Evolutionary conservation across 1,140 invertebrate species (phyloP).

Genomic region (Micrasema longulum): DNA sequence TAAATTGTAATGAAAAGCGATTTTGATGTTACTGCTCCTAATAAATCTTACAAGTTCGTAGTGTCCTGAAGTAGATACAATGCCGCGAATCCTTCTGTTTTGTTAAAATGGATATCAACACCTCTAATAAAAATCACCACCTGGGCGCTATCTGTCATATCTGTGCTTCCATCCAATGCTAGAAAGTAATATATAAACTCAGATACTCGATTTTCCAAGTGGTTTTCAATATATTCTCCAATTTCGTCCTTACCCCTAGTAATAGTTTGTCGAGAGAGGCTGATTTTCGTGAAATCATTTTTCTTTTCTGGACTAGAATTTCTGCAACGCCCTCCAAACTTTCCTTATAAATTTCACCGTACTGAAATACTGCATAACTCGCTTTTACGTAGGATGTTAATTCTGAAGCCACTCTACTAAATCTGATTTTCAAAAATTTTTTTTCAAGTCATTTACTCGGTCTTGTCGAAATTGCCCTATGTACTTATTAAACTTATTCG

Average conservation of each 20-base stretch:
- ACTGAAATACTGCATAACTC: constrained; percentile 55
- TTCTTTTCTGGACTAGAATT: constrained; percentile 55
- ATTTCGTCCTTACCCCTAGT: constrained; percentile 56
- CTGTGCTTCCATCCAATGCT: constrained; percentile 58
- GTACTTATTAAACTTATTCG: constrained; percentile 43
- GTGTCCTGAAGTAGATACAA: constrained; percentile 56
- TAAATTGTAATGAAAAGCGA: constrained; percentile 41
- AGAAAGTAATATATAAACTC: constrained; percentile 57
- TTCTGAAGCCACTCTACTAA: constrained; percentile 35
- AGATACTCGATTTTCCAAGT: constrained; percentile 49
- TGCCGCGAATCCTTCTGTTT: constrained; percentile 57
- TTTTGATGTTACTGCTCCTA: constrained; percentile 50
- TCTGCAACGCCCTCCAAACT: constrained; percentile 56
- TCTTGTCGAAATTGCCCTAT: constrained; percentile 45
- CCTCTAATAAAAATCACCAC: constrained; percentile 57
- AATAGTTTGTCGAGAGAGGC: constrained; percentile 56
- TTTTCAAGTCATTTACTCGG: constrained; percentile 44
- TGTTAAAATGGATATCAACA: constrained; percentile 55
- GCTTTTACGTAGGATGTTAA: constrained; percentile 46
- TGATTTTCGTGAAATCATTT: constrained; percentile 52
- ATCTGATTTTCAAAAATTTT: constrained; percentile 45
- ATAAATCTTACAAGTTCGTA: constrained; percentile 56
- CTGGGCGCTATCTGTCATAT: constrained; percentile 57
- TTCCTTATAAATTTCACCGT: constrained; percentile 57
- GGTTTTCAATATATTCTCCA: constrained; percentile 51